Base-by-base conservation (phyloP, 2,113 vertebrate genomes). In the Leptocoma aspasia region DNA sequence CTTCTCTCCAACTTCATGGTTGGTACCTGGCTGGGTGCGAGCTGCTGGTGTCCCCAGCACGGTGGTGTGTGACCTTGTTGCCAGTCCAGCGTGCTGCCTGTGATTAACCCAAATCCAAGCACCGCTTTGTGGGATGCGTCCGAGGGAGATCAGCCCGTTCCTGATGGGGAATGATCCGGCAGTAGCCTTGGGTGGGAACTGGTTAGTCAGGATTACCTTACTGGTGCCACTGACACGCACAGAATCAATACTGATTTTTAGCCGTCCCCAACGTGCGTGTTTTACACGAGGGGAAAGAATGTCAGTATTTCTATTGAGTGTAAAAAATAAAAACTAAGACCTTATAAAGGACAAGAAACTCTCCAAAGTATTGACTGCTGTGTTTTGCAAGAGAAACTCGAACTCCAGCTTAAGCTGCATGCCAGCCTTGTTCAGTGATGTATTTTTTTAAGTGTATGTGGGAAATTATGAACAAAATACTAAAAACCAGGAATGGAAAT, bases 401-500 rank as follows among this genome's bases (percentile, higher is more conserved):
- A 69, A n/a, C 50, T 57, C 3, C 35, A 31, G 57, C 52, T 91
- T 30, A 61, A 94, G 92, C 71, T 83, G 42, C 21, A 4, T 70
- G 76, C 91, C 63, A 54, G 7, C 65, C 65, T 96, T 93, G 76
- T 53, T 41, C 28, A 50, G 84, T 73, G 72, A 53, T 75, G 27
- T 57, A 27, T 70, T 94, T 82, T 82, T 85, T 78, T 6, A 68
- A 91, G 56, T 15, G 2, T 42, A 1, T 70, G 10, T 69, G 84
- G 65, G n/a, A 73, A 69, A 66, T 61, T 66, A 57, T 10, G 89
- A 96, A 80, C 73, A 75, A 94, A 91, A 69, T 41, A 92, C 60
- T 91, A 52, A 86, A 86, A 80, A 89, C 91, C 79, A 77, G 63
- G 75, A 86, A 59, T 85, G 60, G 89, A 89, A 93, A 49, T 45